phyloP scores from a whole-genome alignment of 2,797 vertebrate genomes.

The Characodon lateralis region DNA sequence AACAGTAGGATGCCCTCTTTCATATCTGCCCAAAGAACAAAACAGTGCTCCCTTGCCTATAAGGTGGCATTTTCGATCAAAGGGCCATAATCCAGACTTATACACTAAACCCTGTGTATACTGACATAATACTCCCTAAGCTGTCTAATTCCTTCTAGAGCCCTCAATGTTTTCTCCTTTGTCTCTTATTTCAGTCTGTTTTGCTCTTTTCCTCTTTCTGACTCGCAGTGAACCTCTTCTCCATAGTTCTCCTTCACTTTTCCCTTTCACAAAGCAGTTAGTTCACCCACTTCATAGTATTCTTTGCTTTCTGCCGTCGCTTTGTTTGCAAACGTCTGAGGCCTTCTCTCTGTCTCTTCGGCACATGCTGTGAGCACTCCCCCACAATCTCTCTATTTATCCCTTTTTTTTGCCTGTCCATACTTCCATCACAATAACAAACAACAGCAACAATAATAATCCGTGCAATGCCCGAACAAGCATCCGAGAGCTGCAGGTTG shows the following conservation, averaged over 20 bases:
- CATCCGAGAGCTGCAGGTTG: conserved; percentile 70
- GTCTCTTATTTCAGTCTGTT: conserved; percentile 53
- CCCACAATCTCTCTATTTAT: conserved; percentile 20
- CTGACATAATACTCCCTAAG: conserved; percentile 87
- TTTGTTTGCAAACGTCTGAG: conserved; percentile 44
- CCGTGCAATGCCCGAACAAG: conserved; percentile 50
- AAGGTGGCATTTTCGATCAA: conserved; percentile 81
- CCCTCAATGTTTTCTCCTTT: conserved; percentile 66
- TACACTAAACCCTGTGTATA: conserved; percentile 84
- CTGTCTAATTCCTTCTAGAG: conserved; percentile 83
- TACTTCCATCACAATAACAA: conserved; percentile 56
- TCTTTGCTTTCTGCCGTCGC: conserved; percentile 28
- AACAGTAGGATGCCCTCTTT: conserved; percentile 65
- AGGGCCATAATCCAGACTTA: conserved; percentile 84
- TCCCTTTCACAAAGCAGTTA: conserved; percentile 50
- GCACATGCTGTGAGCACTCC: conserved; percentile 36
- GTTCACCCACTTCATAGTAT: conserved; percentile 58
- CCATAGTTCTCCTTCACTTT: conserved; percentile 34
- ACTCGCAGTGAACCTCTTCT: conserved; percentile 40
- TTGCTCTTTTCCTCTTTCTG: conserved; percentile 39
- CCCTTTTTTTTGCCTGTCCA: conserved; percentile 5
- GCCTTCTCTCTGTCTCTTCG: conserved; percentile 47
- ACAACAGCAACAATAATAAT: conserved; percentile 59
- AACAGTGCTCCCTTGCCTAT: conserved; percentile 65
- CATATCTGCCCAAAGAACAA: conserved; percentile 71